Evolutionary conservation across 2,888 invertebrate genomes (phyloP).

Genomic region (Trissonchulus sp.): DNA sequence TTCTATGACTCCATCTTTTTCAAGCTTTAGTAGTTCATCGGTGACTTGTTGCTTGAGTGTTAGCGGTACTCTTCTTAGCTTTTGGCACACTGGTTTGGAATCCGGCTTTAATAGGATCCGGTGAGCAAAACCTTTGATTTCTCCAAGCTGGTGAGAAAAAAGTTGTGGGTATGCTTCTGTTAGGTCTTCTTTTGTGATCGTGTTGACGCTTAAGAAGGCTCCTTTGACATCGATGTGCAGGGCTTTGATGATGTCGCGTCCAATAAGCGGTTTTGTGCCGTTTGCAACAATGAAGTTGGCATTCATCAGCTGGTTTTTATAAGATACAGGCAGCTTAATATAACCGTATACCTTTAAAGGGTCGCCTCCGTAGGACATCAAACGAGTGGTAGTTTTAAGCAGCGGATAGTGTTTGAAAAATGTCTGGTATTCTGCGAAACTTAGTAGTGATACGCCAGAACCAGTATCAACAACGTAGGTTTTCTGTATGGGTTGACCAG

Average conservation of each 20-base stretch:
- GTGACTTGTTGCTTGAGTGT: not conserved
- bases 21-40: not conserved
- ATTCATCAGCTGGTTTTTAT: not conserved
- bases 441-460: not conserved
- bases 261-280: not conserved
- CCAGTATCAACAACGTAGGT: not conserved
- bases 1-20: not conserved
- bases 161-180: not conserved
- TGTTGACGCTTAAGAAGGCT: not conserved
- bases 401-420: not conserved
- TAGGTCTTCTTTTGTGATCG: not conserved
- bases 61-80: not conserved
- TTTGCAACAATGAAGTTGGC: not conserved
- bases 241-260: not conserved
- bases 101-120: not conserved
- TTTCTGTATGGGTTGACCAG: not conserved
- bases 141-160: not conserved
- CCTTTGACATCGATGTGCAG: not conserved
- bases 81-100: not conserved
- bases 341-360: not conserved
- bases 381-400: not conserved
- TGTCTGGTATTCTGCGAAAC: not conserved
- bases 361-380: conserved; percentile 1
- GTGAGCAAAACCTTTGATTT: not conserved
- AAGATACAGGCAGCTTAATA: not conserved